A percentile compares a stretch with the other conserved stretches of the same genome.
Conservation (phyloP, 2,797 vertebrate species). For the Thalassophryne amazonica region DNA sequence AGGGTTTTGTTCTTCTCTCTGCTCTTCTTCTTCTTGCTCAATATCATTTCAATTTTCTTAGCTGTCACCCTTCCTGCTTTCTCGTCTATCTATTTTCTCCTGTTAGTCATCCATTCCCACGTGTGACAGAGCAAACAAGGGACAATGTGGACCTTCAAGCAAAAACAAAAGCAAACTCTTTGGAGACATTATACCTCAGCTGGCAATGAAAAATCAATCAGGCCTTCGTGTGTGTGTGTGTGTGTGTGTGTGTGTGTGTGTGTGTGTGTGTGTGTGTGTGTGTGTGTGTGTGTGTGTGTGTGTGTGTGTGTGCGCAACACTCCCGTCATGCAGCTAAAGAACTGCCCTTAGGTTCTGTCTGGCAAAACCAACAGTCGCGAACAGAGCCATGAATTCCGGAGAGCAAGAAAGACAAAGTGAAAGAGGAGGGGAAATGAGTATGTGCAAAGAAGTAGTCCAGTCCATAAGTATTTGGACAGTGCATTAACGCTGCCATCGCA, state of each 20-base stretch:
- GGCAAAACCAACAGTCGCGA: slow-evolving; percentile 20
- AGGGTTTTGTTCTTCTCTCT: neutral
- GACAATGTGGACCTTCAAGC: slow-evolving; percentile 30
- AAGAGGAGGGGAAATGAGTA: neutral
- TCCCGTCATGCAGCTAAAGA: slow-evolving; percentile 23
- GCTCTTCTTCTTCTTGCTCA: neutral
- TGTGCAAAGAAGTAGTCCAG: no score
- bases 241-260: neutral
- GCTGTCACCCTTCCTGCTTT: slow-evolving; percentile 4
- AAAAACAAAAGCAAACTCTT: slow-evolving; percentile 44
- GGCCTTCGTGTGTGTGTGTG: neutral
- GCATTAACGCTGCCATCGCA: no score
- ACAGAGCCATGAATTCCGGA: slow-evolving; percentile 6
- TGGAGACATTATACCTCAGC: slow-evolving; percentile 32
- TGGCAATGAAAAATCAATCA: slow-evolving; percentile 54
- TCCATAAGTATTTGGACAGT: no score
- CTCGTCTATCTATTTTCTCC: neutral
- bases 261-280: slow-evolving; percentile 3
- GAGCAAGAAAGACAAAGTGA: neutral
- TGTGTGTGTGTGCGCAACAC: neutral
- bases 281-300: neutral
- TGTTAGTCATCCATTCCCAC: slow-evolving; percentile 23
- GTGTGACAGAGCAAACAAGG: slow-evolving; percentile 26
- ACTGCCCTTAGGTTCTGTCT: slow-evolving; percentile 37
- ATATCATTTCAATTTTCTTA: slow-evolving; percentile 22